Conservation (phyloP, 2,888 invertebrate genomes). For the Junonia oenone region DNA sequence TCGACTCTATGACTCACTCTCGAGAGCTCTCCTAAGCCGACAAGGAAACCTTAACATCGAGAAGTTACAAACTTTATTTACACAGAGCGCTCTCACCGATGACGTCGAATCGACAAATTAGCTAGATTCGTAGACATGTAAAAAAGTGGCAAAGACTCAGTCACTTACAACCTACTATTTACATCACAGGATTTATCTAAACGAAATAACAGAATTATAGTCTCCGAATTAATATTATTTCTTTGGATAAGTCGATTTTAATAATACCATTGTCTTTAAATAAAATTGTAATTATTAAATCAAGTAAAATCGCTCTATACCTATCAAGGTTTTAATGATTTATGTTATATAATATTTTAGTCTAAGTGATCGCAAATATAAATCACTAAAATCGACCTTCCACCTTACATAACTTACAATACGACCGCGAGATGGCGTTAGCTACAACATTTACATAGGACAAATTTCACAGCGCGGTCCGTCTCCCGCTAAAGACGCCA, state of each 20-base stretch:
- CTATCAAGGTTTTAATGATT: not conserved
- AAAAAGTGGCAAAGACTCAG: constrained; percentile 77
- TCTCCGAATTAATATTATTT: constrained; percentile 25
- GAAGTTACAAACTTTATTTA: constrained; percentile 66
- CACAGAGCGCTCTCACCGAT: constrained; percentile 40
- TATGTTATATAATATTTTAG: not conserved
- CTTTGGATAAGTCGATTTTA: constrained; percentile 17
- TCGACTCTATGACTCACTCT: constrained; percentile 2
- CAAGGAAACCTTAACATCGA: constrained; percentile 47
- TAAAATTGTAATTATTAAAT: not conserved
- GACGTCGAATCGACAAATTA: constrained; percentile 35
- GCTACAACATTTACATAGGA: constrained; percentile 52
- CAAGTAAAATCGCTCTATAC: not conserved
- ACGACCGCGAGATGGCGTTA: constrained; percentile 31
- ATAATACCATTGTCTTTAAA: not conserved
- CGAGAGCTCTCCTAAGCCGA: constrained; percentile 10
- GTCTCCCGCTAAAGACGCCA: not conserved
- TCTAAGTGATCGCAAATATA: not conserved
- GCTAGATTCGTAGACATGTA: constrained; percentile 66
- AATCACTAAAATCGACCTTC: constrained; percentile 17
- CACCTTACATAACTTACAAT: constrained; percentile 6
- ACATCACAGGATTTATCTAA: constrained; percentile 45
- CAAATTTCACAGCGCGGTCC: constrained; percentile 30
- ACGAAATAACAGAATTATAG: constrained; percentile 27
- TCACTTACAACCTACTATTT: constrained; percentile 70